Evolutionary conservation across 1,140 invertebrate species (phyloP).

Genomic region (Semibalanus balanoides): DNA sequence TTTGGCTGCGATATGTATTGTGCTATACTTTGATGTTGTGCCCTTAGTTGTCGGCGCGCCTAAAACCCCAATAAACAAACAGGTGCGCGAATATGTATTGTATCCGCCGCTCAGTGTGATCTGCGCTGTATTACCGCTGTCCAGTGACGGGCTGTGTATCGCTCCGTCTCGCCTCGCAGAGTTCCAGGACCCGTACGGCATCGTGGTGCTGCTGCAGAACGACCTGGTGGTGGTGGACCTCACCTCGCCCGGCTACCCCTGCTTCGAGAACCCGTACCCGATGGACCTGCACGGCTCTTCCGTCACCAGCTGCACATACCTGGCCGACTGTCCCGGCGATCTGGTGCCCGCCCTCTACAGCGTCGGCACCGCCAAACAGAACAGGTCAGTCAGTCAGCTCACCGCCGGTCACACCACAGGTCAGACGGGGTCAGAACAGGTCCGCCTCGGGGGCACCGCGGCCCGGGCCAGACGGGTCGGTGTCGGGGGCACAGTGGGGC

Average conservation of each 20-base stretch:
- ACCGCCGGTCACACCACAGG: background rate
- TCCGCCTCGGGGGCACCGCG: no score
- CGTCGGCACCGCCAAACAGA: conserved; percentile 55
- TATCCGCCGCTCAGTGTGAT: no score
- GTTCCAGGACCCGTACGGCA: conserved; percentile 90
- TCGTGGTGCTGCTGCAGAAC: conserved; percentile 92
- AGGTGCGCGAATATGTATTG: no score
- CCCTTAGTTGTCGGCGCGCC: no score
- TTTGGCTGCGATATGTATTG: no score
- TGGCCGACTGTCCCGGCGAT: conserved; percentile 93
- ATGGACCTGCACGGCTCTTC: conserved; percentile 70
- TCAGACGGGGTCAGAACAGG: no score
- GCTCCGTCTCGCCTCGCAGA: conserved; percentile 41
- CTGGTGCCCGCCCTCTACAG: conserved; percentile 87
- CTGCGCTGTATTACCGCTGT: no score
- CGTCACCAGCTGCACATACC: conserved; percentile 73
- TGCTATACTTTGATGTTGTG: no score
- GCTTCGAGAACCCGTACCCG: conserved; percentile 97
- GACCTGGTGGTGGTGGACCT: conserved; percentile 97
- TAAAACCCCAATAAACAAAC: no score
- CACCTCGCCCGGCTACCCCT: conserved; percentile 84
- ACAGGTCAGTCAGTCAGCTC: conserved; percentile 27
- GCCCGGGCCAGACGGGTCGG: no score
- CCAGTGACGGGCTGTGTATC: no score
- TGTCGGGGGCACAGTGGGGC: no score